Base-by-base conservation (phyloP, 1,140 invertebrate genomes). In the Lasioglossum albipes region DNA sequence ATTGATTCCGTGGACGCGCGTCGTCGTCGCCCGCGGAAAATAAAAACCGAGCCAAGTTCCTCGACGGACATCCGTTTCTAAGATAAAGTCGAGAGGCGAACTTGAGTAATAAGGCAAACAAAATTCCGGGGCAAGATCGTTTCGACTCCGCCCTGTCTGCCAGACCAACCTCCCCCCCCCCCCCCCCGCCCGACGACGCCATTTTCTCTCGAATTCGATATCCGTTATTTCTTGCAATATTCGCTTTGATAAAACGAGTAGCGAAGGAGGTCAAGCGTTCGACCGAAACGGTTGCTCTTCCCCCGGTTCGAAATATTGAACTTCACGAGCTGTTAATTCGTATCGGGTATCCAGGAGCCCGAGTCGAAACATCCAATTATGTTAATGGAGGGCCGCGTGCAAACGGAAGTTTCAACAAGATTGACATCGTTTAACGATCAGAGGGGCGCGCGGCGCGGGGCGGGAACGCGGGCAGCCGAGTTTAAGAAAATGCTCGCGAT, bases 21-120 rank as follows among this genome's bases (percentile, higher is more conserved):
- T 18, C 45, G 9, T 10, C 13, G 10, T 13, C 10, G 45, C 45
- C 45, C 57, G 71, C 57, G 41, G 64, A 74, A 42, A 74, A 74
- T 59, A 59, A 74, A 74, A 74, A 22, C 59, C 10, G 18, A 27
- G 57, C 2, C 22, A 74, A 74, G 22, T 74, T 49, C 18, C 2
- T 5, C 54, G 36, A n/a, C 7, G 7, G 45, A 42, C 42, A 6
- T 31, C 42, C 36, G 12, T 49, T 27, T 62, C 42, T 31, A 64
- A 64, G 72, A 64, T 64, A 49, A 64, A 31, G 71, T 62, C 41
- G n/a, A 27, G 20, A 9, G 20, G 18, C 13, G 36, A 61, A 42
- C 36, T 73, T 59, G 57, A 22, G 71, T 73, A 73, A 73, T 45
- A 73, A 45, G 22, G 36, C 20, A 45, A 73, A 73, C 57, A 59